phyloP scores from a whole-genome alignment of 1,140 invertebrate species.

The Ericerus pela region DNA sequence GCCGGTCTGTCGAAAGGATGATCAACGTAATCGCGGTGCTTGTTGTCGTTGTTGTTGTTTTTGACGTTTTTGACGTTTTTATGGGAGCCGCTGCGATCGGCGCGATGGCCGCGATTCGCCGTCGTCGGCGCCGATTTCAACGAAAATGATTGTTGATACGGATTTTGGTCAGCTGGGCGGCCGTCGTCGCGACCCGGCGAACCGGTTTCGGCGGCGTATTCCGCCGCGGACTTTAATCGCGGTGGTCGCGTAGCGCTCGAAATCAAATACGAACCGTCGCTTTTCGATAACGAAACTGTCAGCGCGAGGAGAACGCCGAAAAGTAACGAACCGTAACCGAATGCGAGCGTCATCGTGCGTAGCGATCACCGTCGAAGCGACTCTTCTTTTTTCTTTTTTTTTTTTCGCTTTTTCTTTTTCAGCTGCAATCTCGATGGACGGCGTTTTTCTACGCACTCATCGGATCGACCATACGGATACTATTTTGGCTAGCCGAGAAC shows the following conservation, averaged over 20 bases:
- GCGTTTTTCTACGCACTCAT: too few relatives aligned
- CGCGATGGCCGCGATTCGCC: not conserved
- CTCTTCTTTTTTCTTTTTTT: not conserved
- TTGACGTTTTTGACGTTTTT: not conserved
- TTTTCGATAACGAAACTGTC: not conserved
- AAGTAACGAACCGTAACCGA: not conserved
- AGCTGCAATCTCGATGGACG: too few relatives aligned
- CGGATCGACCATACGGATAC: too few relatives aligned
- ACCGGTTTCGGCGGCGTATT: not conserved
- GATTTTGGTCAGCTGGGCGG: not conserved
- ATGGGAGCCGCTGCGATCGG: not conserved
- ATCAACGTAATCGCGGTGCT: too few relatives aligned
- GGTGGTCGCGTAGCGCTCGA: not conserved
- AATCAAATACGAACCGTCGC: slow-evolving; percentile 7
- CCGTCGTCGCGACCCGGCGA: not conserved
- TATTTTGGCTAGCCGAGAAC: too few relatives aligned
- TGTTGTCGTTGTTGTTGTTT: not conserved
- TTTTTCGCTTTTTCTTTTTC: not conserved
- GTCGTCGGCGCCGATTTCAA: too few relatives aligned
- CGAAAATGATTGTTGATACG: not conserved
- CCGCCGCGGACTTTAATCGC: not conserved
- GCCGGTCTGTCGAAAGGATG: too few relatives aligned
- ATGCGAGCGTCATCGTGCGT: slow-evolving; percentile 1
- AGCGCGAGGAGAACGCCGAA: not conserved
- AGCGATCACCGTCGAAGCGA: not conserved